Evolutionary conservation across 2,888 invertebrate species (phyloP).

Genomic region (Lottia gigantea): DNA sequence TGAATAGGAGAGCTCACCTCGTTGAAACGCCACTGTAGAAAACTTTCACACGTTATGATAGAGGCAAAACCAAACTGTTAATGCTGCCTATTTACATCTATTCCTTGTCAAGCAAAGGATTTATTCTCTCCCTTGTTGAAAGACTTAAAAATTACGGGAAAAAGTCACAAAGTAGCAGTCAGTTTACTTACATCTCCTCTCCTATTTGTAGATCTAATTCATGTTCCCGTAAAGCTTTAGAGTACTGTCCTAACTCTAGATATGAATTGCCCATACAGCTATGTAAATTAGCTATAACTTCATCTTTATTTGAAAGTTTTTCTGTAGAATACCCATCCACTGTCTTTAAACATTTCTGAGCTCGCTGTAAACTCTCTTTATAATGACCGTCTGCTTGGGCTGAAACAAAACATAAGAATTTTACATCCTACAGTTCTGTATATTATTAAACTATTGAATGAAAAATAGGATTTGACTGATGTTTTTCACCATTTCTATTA

Average conservation of each 20-base stretch:
- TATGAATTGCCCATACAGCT: constrained; percentile 65
- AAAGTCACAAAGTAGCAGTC: too few relatives aligned
- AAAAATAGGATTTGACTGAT: too few relatives aligned
- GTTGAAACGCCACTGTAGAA: too few relatives aligned
- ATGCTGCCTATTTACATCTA: too few relatives aligned
- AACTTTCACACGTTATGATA: too few relatives aligned
- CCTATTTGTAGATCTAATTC: constrained; percentile 58
- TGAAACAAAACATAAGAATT: constrained; percentile 30
- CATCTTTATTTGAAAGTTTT: constrained; percentile 53
- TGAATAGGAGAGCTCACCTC: too few relatives aligned
- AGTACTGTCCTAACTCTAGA: constrained; percentile 60
- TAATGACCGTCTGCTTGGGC: constrained; percentile 60
- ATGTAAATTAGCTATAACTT: constrained; percentile 62
- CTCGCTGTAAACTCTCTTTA: constrained; percentile 53
- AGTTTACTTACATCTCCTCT: constrained; percentile 50
- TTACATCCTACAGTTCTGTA: too few relatives aligned
- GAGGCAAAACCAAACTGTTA: too few relatives aligned
- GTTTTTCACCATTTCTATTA: too few relatives aligned
- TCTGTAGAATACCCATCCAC: constrained; percentile 54
- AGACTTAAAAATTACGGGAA: too few relatives aligned
- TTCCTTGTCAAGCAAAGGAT: too few relatives aligned
- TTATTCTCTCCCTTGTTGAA: too few relatives aligned
- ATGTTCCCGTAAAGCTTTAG: constrained; percentile 58
- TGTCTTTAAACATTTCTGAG: constrained; percentile 55
- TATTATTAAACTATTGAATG: not conserved